phyloP scores from a whole-genome alignment of 2,113 vertebrate genomes.

The Myotis brandtii region DNA sequence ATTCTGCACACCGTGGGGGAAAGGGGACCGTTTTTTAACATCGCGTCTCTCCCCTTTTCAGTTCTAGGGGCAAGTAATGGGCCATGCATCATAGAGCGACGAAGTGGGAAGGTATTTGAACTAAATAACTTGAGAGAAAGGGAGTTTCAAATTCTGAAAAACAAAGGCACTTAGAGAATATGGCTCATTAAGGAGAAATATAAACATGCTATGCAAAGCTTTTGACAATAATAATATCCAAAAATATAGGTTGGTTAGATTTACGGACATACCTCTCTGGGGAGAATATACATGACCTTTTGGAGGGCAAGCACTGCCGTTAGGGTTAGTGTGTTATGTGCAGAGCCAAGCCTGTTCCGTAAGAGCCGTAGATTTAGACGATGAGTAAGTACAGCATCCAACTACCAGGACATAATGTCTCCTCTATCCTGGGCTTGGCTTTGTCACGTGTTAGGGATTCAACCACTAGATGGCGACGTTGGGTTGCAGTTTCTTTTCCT shows the following conservation, averaged over 20 bases:
- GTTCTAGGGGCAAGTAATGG: background rate
- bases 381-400: background rate
- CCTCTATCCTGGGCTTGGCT: background rate
- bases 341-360: background rate
- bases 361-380: background rate
- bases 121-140: background rate
- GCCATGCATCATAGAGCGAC: background rate
- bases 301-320: background rate
- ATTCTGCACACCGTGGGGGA: background rate
- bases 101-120: background rate
- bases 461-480: constrained; percentile 80
- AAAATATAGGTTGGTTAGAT: background rate
- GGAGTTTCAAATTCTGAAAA: background rate
- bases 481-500: constrained; percentile 67
- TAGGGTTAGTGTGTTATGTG: background rate
- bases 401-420: background rate
- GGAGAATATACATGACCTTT: background rate
- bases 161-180: background rate
- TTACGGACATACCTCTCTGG: background rate
- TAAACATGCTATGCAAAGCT: background rate
- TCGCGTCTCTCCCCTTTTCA: background rate
- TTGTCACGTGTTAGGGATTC: constrained; percentile 64
- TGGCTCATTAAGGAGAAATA: background rate
- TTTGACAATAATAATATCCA: background rate
- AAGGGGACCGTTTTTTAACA: background rate